Evolutionary conservation across 2,797 vertebrate genomes (phyloP), one percentile per base, ranked within the genome.

Genomic region (Scyliorhinus canicula): DNA sequence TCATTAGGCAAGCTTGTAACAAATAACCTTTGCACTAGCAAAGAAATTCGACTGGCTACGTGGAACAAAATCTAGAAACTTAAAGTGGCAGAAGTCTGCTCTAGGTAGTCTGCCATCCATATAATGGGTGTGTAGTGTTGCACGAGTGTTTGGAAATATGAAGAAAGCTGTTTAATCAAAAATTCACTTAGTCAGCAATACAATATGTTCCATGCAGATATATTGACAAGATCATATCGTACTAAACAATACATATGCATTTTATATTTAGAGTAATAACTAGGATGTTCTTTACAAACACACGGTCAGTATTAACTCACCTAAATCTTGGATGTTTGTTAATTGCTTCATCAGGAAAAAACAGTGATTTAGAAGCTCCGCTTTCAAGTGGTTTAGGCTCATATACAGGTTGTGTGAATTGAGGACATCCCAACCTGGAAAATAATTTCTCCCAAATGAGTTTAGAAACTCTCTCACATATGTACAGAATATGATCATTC

Each of bases 331-430:
- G 99, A 96, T 99, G 99, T 95, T 97, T 98, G 97, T 98, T 99
- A 96, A 99, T 99, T 90, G 98, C 99, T 97, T 99, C 98, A 95
- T 99, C 99, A 4, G 98, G 99, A 96, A 99, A 99, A 97, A 99
- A 99, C 94, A 99, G 97, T 0, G 99, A 99, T 96, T 98, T 99
- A 31, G 98, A 99, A 95, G 97, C 99, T 95, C 99, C 98, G 96
- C 96, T 97, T 96, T 99, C 99, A 44, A 98, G 97, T 0, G 99
- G 98, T 0, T 97, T 99, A 28, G 99, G 99, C 50, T 95, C 97
- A 96, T 95, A 96, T 95, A 98, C 98, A 0, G 99, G 99, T 96
- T 98, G 95, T 0, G 99, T 99, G 96, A 99, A 99, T 95, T 98
- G 98, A 91, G 98, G 98, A 96, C 99, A 99, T 95, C 99, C 99